Percentiles rank a stretch among this genome's conserved stretches.
These are phyloP conservation scores for Equus przewalskii DNA, from an alignment of 2,113 vertebrate genomes.

Conservation along the genomic window DNA sequence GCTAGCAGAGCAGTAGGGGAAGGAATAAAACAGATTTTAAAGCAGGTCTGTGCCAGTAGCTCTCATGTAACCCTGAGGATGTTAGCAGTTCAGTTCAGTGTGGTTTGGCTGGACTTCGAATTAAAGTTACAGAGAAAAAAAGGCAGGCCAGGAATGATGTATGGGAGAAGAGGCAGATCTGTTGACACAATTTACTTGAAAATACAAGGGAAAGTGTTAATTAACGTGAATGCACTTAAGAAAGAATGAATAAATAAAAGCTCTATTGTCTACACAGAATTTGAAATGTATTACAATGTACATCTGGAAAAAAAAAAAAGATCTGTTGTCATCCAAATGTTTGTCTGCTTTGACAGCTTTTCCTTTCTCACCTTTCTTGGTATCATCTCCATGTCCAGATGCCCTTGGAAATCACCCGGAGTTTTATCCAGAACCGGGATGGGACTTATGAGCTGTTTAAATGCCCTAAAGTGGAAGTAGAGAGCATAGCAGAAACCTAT, in stretches of 20 bases:
- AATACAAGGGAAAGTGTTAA: slow-evolving; percentile 43
- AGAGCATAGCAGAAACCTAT: slow-evolving; percentile 87
- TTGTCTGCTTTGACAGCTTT: slow-evolving; percentile 42
- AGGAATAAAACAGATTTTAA: neutral
- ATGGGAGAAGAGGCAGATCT: slow-evolving; percentile 16
- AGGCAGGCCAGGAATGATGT: neutral
- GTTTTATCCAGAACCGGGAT: slow-evolving; percentile 94
- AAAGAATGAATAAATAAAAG: neutral
- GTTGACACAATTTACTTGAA: slow-evolving; percentile 38
- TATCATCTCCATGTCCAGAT: slow-evolving; percentile 85
- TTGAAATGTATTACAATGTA: no score
- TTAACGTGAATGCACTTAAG: slow-evolving; percentile 37
- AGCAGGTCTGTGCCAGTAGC: neutral
- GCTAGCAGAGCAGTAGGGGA: neutral
- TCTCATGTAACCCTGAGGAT: neutral
- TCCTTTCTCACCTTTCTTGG: slow-evolving; percentile 43
- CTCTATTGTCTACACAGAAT: neutral
- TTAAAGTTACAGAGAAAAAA: neutral
- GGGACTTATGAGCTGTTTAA: slow-evolving; percentile 92
- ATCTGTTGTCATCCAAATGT: neutral
- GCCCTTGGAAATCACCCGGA: slow-evolving; percentile 94
- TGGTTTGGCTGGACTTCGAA: neutral
- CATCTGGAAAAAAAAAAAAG: neutral
- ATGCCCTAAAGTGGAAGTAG: slow-evolving; percentile 91
- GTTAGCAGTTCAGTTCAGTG: neutral